A percentile compares a stretch with the other conserved stretches of the same genome.
Evolutionary conservation across 2,113 vertebrate species (phyloP).

Genomic region (Nycticryphes semicollaris): DNA sequence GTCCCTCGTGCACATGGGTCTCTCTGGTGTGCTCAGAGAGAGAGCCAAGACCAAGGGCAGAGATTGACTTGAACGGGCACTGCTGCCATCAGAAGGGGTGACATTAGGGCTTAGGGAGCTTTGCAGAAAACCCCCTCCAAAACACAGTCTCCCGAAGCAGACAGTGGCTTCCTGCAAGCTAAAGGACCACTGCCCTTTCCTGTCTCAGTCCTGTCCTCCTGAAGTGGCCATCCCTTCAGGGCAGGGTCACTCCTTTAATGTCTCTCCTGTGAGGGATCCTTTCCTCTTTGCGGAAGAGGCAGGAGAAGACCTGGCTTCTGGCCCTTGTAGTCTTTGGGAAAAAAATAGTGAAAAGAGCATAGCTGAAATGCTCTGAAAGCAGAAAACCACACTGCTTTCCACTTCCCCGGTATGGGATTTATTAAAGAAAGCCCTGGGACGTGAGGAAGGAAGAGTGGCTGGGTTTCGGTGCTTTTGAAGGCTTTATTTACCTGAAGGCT

Average conservation of each 20-base stretch:
- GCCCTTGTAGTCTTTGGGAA: neutral
- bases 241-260: neutral
- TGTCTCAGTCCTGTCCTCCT: neutral
- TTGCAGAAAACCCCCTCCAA: neutral
- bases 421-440: neutral
- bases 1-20: neutral
- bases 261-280: neutral
- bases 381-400: neutral
- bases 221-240: accelerated
- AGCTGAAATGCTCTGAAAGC: neutral
- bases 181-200: neutral
- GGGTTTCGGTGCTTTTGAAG: conserved; percentile 3
- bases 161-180: neutral
- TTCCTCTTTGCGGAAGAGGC: neutral
- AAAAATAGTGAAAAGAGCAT: accelerated
- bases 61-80: neutral
- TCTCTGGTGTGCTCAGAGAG: neutral
- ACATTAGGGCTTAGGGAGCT: neutral
- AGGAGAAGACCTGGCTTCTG: neutral
- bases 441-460: neutral
- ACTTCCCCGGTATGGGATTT: neutral
- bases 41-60: neutral
- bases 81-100: neutral
- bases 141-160: neutral
- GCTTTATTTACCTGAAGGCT: conserved; percentile 45